A percentile compares a stretch with the other conserved stretches of the same genome.
Conservation (phyloP, 2,888 invertebrate species). For the Allolobophora icterica region DNA sequence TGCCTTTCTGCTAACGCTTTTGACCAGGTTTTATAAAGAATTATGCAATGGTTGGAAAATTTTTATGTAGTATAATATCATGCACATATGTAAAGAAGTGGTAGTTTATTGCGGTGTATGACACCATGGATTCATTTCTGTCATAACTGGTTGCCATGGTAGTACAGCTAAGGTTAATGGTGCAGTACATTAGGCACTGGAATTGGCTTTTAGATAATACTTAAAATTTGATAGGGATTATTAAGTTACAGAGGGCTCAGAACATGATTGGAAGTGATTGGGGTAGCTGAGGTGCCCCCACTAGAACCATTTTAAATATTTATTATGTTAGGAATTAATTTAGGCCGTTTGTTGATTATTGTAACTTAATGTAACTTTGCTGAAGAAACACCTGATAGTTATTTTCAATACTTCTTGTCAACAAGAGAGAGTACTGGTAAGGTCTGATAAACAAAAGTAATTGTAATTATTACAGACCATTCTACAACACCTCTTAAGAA, state of each 20-base stretch:
- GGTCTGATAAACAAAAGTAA: background rate
- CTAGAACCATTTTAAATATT: no score
- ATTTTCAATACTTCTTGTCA: background rate
- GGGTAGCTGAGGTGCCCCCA: no score
- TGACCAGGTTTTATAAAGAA: no score
- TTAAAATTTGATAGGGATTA: background rate
- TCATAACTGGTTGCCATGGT: background rate
- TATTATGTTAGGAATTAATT: no score
- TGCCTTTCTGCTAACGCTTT: no score
- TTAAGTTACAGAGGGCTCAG: no score
- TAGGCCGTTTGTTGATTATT: background rate
- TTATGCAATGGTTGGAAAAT: background rate
- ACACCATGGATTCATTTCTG: background rate
- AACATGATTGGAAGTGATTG: no score
- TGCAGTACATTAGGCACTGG: background rate
- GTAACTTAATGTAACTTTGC: background rate
- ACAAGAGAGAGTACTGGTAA: background rate
- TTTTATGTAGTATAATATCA: background rate
- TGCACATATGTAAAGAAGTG: background rate
- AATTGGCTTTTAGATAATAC: accelerated
- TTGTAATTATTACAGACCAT: background rate
- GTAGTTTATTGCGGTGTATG: background rate
- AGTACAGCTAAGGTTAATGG: background rate
- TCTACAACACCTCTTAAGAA: background rate
- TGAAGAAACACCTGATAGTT: background rate